Evolutionary conservation across 2,888 invertebrate genomes (phyloP).

Genomic region (Chrysodeixis includens): DNA sequence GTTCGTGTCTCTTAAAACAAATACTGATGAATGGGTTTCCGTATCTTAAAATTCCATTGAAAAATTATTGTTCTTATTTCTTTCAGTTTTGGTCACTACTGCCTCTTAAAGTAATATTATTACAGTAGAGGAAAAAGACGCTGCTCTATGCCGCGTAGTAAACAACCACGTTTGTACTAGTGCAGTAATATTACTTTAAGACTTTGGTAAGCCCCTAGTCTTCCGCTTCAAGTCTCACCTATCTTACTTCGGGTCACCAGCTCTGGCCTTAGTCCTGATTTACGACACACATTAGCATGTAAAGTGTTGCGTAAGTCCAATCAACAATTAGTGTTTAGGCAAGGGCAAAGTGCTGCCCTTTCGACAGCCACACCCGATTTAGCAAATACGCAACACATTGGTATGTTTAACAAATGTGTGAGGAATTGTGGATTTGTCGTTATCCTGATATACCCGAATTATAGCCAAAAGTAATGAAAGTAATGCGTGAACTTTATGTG

Average conservation of each 20-base stretch:
- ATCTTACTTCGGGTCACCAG: conserved; percentile 14
- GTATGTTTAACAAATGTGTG: conserved; percentile 21
- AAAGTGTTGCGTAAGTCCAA: conserved; percentile 42
- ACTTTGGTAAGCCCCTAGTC: too few relatives aligned
- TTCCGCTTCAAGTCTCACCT: background rate
- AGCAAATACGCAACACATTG: conserved; percentile 57
- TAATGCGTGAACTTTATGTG: too few relatives aligned
- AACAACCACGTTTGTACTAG: background rate
- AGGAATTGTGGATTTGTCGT: background rate
- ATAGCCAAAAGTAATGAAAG: too few relatives aligned
- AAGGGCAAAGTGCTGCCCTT: conserved; percentile 67
- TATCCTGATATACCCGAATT: background rate
- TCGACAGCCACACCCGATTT: conserved; percentile 51
- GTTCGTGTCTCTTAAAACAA: too few relatives aligned
- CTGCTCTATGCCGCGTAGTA: too few relatives aligned
- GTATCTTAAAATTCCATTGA: too few relatives aligned
- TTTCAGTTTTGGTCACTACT: too few relatives aligned
- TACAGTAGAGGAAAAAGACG: too few relatives aligned
- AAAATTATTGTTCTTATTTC: too few relatives aligned
- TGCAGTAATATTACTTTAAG: background rate
- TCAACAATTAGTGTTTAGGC: conserved; percentile 57
- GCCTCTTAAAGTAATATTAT: too few relatives aligned
- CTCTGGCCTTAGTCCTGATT: conserved; percentile 16
- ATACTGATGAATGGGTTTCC: too few relatives aligned
- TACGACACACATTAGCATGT: conserved; percentile 32